Conservation (phyloP, 2,888 invertebrate species). For the Sipunculus nudus region DNA sequence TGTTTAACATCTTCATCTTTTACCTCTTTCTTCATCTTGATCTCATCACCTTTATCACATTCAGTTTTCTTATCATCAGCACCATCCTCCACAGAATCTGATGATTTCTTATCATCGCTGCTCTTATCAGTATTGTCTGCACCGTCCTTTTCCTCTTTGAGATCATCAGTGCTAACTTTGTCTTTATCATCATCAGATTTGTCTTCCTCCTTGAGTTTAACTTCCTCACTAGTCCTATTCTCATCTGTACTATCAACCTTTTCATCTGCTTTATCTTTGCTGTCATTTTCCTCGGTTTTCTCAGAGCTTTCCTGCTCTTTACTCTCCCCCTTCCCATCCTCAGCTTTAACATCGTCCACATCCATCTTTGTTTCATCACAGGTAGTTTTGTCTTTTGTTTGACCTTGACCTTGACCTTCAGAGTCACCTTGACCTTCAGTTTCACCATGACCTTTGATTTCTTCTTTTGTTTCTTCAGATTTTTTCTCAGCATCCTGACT, state of each 20-base stretch:
- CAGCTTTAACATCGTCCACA: too few species aligned
- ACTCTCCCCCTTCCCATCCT: too few species aligned
- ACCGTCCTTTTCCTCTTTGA: background rate
- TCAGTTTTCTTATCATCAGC: too few species aligned
- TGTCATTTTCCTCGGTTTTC: background rate
- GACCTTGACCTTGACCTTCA: too few species aligned
- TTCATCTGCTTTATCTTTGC: background rate
- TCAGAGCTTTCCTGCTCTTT: background rate
- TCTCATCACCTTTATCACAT: too few species aligned
- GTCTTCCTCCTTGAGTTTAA: too few species aligned
- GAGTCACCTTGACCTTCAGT: too few species aligned
- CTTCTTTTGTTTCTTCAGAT: background rate
- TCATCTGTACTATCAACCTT: background rate
- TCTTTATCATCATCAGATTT: conserved; percentile 7
- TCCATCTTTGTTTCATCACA: background rate
- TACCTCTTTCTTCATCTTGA: background rate
- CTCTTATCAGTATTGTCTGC: background rate
- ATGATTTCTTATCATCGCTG: background rate
- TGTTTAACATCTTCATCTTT: conserved; percentile 1
- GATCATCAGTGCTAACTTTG: background rate
- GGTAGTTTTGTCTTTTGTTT: background rate
- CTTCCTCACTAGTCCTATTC: background rate
- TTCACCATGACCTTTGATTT: background rate
- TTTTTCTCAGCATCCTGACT: background rate
- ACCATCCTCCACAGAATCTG: background rate